Evolutionary conservation across 2,797 vertebrate genomes (phyloP).

Genomic region (Alfaro cultratus): DNA sequence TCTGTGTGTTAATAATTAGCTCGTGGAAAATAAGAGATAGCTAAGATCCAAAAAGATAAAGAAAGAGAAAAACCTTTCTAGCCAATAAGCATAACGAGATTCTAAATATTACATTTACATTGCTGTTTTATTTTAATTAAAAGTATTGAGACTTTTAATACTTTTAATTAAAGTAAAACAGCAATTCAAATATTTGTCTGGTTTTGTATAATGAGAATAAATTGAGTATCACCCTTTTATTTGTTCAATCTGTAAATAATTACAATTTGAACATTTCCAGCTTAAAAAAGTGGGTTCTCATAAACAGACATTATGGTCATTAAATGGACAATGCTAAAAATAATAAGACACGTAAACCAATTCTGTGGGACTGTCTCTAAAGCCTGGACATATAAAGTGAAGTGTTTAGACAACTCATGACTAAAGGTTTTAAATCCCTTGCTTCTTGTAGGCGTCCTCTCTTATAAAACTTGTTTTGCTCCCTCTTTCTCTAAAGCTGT

Average conservation of each 20-base stretch:
- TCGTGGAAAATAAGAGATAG: neutral
- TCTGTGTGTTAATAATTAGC: slow-evolving; percentile 43
- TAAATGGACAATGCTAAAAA: neutral
- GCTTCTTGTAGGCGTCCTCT: neutral
- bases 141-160: neutral
- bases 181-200: neutral
- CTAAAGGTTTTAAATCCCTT: neutral
- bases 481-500: neutral
- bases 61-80: neutral
- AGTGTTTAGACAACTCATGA: neutral
- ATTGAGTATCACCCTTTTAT: neutral
- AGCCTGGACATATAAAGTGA: neutral
- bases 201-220: neutral
- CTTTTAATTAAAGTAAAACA: neutral
- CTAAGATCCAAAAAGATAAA: neutral
- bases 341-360: neutral
- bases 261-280: neutral
- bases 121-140: neutral
- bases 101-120: neutral
- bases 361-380: neutral
- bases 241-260: neutral
- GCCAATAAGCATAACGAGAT: neutral
- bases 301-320: neutral
- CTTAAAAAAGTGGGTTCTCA: neutral
- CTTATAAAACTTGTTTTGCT: neutral